Conservation (phyloP, 2,797 vertebrate species). For the Poecilia picta region DNA sequence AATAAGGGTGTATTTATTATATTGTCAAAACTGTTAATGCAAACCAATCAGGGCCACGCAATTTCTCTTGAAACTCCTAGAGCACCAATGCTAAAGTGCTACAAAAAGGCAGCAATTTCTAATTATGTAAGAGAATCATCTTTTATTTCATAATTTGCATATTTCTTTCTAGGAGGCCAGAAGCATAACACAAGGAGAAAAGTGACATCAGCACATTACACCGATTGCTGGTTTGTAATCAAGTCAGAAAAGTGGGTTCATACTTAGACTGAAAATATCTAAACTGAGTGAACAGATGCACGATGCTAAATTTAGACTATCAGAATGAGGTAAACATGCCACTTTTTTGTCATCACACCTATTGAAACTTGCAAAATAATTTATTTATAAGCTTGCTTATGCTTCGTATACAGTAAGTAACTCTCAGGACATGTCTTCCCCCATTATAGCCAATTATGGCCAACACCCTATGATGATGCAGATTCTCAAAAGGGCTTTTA, state of each 20-base stretch:
- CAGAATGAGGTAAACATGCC: neutral
- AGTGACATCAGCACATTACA: neutral
- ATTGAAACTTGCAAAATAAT: neutral
- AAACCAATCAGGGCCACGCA: neutral
- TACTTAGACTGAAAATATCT: neutral
- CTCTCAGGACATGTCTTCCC: neutral
- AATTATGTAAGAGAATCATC: conserved; percentile 8
- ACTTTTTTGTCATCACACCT: neutral
- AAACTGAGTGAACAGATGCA: neutral
- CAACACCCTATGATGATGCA: neutral
- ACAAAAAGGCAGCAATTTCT: neutral
- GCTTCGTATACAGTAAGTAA: conserved; percentile 5
- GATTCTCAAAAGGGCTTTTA: conserved; percentile 1
- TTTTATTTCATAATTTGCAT: conserved; percentile 22
- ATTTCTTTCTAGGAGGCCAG: conserved; percentile 14
- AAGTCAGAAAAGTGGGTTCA: conserved; percentile 13
- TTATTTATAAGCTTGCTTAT: neutral
- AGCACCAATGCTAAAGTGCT: neutral
- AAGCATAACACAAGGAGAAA: neutral
- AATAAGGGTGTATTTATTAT: neutral
- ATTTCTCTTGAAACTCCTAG: conserved; percentile 2
- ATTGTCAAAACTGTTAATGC: neutral
- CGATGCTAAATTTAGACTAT: neutral
- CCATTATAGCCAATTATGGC: neutral
- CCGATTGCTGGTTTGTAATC: conserved; percentile 10